These are phyloP conservation scores for Terrapene triunguis DNA, from an alignment of 2,113 vertebrate genomes.

Conservation along the genomic window DNA sequence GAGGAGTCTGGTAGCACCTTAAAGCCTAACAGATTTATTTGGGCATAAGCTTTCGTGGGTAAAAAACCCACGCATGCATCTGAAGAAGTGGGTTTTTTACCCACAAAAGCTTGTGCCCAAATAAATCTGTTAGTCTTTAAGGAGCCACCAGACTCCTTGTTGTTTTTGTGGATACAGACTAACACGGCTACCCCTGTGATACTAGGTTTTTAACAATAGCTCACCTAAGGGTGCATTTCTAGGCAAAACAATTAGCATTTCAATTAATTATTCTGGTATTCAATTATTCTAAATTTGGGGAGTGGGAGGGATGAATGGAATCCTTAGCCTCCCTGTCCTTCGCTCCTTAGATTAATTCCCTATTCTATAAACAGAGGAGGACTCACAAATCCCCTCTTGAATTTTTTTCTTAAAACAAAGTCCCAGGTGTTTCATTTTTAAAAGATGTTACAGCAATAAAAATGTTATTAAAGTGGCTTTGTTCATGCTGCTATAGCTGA, in stretches of 20 bases:
- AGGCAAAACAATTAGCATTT: background rate
- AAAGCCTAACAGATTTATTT: no score
- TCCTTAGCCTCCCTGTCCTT: background rate
- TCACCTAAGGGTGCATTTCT: background rate
- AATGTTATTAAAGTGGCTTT: conserved; percentile 73
- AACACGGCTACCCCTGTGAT: no score
- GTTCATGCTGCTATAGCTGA: conserved; percentile 67
- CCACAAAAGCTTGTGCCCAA: no score
- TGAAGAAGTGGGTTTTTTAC: no score
- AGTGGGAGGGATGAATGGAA: background rate
- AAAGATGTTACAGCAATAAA: conserved; percentile 73
- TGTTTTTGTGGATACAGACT: no score
- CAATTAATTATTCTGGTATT: conserved; percentile 3
- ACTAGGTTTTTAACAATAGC: background rate
- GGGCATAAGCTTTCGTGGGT: no score
- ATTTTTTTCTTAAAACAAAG: conserved; percentile 53
- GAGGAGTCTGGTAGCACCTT: no score
- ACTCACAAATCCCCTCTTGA: background rate
- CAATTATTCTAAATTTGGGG: background rate
- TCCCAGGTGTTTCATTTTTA: conserved; percentile 73
- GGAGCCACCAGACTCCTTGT: no score
- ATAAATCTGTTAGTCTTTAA: no score
- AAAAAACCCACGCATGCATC: no score
- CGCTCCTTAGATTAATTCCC: conserved; percentile 23
- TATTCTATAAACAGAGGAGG: background rate